Base-by-base conservation (phyloP, 2,888 invertebrate genomes). In the Phortica okadai region DNA sequence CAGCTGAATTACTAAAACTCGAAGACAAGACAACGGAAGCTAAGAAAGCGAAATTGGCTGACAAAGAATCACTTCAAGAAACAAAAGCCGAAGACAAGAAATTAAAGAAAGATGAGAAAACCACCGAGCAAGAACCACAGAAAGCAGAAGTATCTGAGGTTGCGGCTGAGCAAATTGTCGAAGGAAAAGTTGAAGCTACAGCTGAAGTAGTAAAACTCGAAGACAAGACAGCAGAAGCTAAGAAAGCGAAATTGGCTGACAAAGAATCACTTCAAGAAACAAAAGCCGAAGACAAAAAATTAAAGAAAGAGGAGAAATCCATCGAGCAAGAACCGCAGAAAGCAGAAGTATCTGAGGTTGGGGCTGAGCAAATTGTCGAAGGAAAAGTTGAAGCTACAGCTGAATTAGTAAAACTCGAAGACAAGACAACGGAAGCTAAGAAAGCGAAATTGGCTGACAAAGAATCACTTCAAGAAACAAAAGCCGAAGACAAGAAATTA, bases 71-170 rank as follows among this genome's bases (percentile, higher is more conserved):
- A n/a, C n/a, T n/a, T n/a, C n/a, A n/a, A n/a, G n/a, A 21, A 56
- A 56, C 41, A 21, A 69, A 77, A 69, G 33, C 73, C 58, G 25
- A 21, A 74, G n/a, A 76, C 0, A 79, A 79, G 41, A 73, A 75
- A 14, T 74, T 11, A 50, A 75, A 54, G 54, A 41, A 67, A 59
- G 66, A 74, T n/a, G n/a, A n/a, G n/a, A 7, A 66, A 76, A 16
- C 77, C 1, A n/a, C 59, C n/a, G 6, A 25, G 21, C 56, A 58
- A 6, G 73, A 66, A 41, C 6, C 45, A 21, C 62, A 75, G 25
- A 74, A 74, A 16, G 74, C 11, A 70, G 66, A 76, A 66, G 73
- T 44, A 59, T 76, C 76, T 10, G 70, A 79, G 7, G 76, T 76
- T 2, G 62, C 56, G 25, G 42, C 62, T 8, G 73, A 77, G 66